phyloP scores from a whole-genome alignment of 2,113 vertebrate species.

The Malurus alboscapulatus region DNA sequence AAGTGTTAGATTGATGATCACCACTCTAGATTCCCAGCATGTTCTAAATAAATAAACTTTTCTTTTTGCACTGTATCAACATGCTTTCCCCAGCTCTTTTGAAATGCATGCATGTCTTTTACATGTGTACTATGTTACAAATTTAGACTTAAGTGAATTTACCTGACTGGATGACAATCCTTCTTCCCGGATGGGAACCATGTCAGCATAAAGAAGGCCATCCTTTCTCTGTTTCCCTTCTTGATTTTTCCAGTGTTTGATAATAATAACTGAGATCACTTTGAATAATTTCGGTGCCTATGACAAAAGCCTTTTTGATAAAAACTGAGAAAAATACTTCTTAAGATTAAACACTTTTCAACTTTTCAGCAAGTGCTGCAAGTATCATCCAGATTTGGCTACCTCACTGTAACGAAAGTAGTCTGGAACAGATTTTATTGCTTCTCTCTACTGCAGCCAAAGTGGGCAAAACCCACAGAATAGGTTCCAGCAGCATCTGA shows the following conservation, averaged over 20 bases:
- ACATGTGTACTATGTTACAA: neutral
- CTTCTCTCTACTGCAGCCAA: neutral
- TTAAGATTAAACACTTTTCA: neutral
- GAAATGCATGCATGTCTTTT: neutral
- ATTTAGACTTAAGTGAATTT: neutral
- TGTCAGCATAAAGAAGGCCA: neutral
- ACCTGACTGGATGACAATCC: neutral
- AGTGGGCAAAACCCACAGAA: neutral
- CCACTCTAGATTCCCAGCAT: neutral
- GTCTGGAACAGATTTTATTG: neutral
- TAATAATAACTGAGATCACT: neutral
- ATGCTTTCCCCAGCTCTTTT: neutral
- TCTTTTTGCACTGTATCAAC: neutral
- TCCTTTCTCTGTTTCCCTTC: neutral
- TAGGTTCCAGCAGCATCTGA: neutral
- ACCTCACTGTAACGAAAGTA: neutral
- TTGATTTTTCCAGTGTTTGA: neutral
- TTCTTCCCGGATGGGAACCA: neutral
- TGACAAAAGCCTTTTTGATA: neutral
- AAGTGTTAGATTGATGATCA: neutral
- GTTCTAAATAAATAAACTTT: neutral
- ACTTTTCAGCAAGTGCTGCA: neutral
- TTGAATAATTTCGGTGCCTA: neutral
- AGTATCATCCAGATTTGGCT: neutral
- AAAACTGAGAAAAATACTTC: neutral